phyloP scores from a whole-genome alignment of 1,140 invertebrate species.

The Plodia interpunctella region DNA sequence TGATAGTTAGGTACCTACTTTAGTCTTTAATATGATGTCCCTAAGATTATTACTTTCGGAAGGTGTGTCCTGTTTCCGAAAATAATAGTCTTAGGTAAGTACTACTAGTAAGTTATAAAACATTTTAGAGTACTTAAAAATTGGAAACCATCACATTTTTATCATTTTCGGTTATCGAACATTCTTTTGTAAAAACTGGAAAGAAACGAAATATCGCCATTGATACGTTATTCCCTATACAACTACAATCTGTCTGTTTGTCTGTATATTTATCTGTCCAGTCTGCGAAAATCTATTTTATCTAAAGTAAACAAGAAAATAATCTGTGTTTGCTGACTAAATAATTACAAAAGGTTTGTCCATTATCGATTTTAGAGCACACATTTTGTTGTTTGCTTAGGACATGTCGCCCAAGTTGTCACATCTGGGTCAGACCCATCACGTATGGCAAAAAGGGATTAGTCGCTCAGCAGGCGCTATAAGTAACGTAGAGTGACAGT shows the following conservation, averaged over 20 bases:
- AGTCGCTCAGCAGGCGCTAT: neutral
- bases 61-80: too few species aligned
- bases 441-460: slow-evolving; percentile 6
- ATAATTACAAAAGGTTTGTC: slow-evolving; percentile 17
- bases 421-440: slow-evolving; percentile 12
- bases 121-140: too few species aligned
- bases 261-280: neutral
- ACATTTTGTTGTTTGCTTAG: slow-evolving; percentile 23
- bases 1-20: too few species aligned
- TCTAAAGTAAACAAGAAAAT: neutral
- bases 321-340: slow-evolving; percentile 8
- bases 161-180: neutral
- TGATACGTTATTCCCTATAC: neutral
- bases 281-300: neutral
- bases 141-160: too few species aligned
- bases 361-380: slow-evolving; percentile 24
- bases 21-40: too few species aligned
- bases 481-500: neutral
- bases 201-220: neutral
- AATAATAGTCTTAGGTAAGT: too few species aligned
- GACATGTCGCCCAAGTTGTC: slow-evolving; percentile 17
- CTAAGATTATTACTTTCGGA: too few species aligned
- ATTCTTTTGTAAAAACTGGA: neutral
- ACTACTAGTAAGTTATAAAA: too few species aligned
- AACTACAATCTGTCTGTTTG: neutral